Base-by-base conservation (phyloP, 2,888 invertebrate species). In the Noctua pronuba region DNA sequence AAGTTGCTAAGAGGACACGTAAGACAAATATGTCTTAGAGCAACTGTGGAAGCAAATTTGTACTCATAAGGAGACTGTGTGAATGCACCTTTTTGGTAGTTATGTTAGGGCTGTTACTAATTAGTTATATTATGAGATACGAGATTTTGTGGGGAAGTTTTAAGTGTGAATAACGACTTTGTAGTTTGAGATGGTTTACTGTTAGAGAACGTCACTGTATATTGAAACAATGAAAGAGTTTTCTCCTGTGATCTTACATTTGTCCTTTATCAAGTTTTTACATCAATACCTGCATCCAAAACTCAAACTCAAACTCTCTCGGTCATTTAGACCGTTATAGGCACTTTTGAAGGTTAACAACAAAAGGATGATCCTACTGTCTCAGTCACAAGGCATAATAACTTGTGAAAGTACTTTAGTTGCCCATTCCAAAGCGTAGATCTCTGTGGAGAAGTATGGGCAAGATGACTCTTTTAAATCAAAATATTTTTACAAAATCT, bases 11-110 rank as follows among this genome's bases (percentile, higher is more conserved):
- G 91, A 93, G 93, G 93, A 93, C 94, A 94, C 92, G 93, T 92
- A 94, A 95, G 94, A 95, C 95, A 95, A 96, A 96, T 95, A 95
- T 94, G 94, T 95, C 95, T 95, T 93, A 92, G 93, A 83, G 76
- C 91, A 93, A 94, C 93, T 93, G 91, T 93, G 90, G 93, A 93
- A 94, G 95, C 94, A 94, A 95, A 95, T 95, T 95, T 95, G 94
- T 95, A 91, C 94, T 94, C 93, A 94, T 95, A 95, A 95, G 94
- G 93, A 93, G 93, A 94, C 91, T 92, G 93, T 94, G 92, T 94
- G 94, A 94, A 94, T 95, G 95, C 95, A 96, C 94, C 95, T 95
- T 95, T 93, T 92, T 87, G 88, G 91, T 89, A 90, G 91, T 90
- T n/a, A n/a, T n/a, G n/a, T n/a, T 88, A 82, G 95, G 94, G 94